Base-by-base conservation (phyloP, 2,888 invertebrate species). In the Augochlorella aurata region DNA sequence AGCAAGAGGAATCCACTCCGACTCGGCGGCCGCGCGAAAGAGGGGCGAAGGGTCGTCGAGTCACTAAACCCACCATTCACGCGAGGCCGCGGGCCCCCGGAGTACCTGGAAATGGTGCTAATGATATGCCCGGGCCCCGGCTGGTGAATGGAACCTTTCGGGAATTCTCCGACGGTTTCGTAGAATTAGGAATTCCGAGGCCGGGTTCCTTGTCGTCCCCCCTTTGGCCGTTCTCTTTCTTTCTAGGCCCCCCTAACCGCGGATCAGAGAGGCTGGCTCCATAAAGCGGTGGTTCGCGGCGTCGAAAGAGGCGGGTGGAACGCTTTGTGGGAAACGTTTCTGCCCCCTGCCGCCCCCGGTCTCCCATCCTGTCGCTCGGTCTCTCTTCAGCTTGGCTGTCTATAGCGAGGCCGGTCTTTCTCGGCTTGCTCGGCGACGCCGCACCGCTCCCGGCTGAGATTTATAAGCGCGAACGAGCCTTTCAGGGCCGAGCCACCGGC, bases 121-220 rank as follows among this genome's bases (percentile, higher is more conserved):
- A 93, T 93, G 93, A 93, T 93, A 93, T 93, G 93, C 93, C 89
- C 89, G 91, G 90, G 89, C 90, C 88, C 85, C 85, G 81, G 67
- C 83, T 80, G 87, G 88, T 91, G 92, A 93, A 92, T 93, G 93
- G 92, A 89, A 91, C 91, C 93, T 93, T 93, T 93, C 93, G 92
- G 92, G 93, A 93, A 93, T 93, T 93, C 93, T 91, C 90, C 92
- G 92, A 90, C 93, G 92, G 92, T 93, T 93, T 93, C 93, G 93
- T 92, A 91, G 93, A 93, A 93, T 93, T 92, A 93, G 93, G 93
- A 93, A 93, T 93, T 93, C 93, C 93, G 93, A 92, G 91, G 91
- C 90, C 91, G 91, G 87, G 90, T 89, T 38, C 87, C 75, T 79
- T 71, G 58, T 47, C 74, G 47, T 12, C 63, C 47, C 21, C 38